Percentiles rank a stretch among this genome's conserved stretches.
Conservation (phyloP, 2,888 invertebrate species). For the Caenorhabditis zanzibari region DNA sequence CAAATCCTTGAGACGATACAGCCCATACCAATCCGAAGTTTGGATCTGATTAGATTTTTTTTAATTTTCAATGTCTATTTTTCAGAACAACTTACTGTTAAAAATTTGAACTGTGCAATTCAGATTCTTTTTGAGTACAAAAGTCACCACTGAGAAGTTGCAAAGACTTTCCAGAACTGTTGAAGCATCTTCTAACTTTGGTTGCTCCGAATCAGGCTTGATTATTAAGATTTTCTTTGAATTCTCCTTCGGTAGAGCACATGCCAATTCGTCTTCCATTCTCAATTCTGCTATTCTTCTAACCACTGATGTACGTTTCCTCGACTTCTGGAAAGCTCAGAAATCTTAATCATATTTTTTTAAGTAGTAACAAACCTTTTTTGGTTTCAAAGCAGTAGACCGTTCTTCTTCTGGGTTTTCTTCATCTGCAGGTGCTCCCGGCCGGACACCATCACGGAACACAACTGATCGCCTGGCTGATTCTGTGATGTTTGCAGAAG, state of each 20-base stretch:
- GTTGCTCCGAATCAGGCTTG: conserved; percentile 44
- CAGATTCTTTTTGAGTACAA: conserved; percentile 68
- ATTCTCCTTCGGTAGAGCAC: conserved; percentile 60
- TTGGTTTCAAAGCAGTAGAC: conserved; percentile 69
- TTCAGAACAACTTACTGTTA: conserved; percentile 30
- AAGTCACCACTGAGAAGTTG: conserved; percentile 44
- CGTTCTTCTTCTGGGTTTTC: conserved; percentile 51
- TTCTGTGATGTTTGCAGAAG: not conserved
- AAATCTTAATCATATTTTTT: too few species aligned
- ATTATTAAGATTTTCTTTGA: conserved; percentile 10
- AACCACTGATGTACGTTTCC: conserved; percentile 71
- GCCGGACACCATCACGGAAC: conserved; percentile 79
- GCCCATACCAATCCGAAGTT: conserved; percentile 47
- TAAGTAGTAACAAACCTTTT: conserved; percentile 58
- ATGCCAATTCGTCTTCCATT: conserved; percentile 71
- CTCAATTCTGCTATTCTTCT: conserved; percentile 69
- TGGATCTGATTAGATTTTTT: conserved; percentile 19
- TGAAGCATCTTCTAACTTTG: conserved; percentile 39
- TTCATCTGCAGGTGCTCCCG: conserved; percentile 70
- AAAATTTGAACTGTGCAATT: conserved; percentile 61
- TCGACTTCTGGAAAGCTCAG: conserved; percentile 65
- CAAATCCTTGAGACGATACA: conserved; percentile 70
- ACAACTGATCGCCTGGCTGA: conserved; percentile 58
- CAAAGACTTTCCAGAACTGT: conserved; percentile 40
- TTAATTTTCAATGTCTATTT: not conserved